Evolutionary conservation across 2,888 invertebrate genomes (phyloP), one percentile per base, ranked within the genome.

Genomic region (Podabrus alpinus): DNA sequence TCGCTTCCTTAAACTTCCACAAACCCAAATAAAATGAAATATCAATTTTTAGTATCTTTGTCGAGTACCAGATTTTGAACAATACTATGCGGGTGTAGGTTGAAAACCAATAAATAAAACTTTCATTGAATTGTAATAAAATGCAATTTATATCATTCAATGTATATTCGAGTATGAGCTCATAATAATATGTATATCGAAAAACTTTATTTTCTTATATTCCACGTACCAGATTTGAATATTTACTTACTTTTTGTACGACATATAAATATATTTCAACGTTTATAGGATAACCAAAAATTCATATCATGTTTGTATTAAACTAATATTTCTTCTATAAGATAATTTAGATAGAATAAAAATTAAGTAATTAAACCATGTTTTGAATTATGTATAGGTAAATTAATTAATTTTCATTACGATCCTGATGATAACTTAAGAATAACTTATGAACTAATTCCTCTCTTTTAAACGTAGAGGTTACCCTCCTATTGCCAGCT

Each of bases 121-220:
- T 77, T 77, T 77, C 77, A 74, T 73, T 75, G 71, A 73, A 75
- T 74, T 77, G 73, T 77, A 78, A 77, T 78, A 78, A 78, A 78
- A 78, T 73, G 66, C 73, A 73, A 73, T 78, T 78, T 78, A 78
- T 77, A 77, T 75, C 75, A 71, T 77, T 77, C 71, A 74, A 77
- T 78, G 75, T 73, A 77, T 77, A 70, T 73, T 64, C 62, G 62
- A 64, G 62, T 64, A 64, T 19, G 62, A 72, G 13, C 67, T 67
- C 16, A n/a, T 19, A 45, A 71, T 66, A 59, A 17, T 66, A 60
- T 71, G 17, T 71, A 59, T 60, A 69, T 60, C 29, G 24, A 61
- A 61, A 19, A 70, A 60, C 16, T 70, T 70, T 70, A 70, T 61
- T 61, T 70, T 29, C 19, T 64, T 62, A 64, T 19, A 64, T 64